Percentiles rank a stretch among this genome's conserved stretches.
Conservation (phyloP, 2,113 vertebrate genomes). For the Silurus glanis region DNA sequence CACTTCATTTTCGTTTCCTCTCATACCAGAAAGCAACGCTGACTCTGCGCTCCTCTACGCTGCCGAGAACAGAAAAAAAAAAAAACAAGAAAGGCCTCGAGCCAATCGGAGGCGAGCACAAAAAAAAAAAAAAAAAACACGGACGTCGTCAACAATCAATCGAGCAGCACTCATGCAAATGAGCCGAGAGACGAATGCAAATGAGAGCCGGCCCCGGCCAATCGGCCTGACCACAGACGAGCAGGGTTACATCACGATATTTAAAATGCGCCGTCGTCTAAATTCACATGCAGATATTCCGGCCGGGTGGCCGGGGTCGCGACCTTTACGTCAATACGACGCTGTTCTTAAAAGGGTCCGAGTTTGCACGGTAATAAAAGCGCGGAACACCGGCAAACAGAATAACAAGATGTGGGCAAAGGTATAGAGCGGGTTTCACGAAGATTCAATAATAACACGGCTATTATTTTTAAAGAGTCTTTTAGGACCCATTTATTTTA, state of each 20-base stretch:
- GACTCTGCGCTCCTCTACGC: neutral
- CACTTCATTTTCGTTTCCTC: slow-evolving; percentile 54
- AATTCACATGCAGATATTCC: neutral
- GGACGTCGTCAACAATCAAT: slow-evolving; percentile 8
- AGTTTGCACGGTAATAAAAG: neutral
- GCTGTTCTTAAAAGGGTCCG: no score
- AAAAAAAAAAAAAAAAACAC: neutral
- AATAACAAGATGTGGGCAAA: neutral
- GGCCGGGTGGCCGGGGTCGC: neutral
- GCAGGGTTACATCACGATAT: neutral
- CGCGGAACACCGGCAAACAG: neutral
- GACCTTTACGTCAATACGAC: no score
- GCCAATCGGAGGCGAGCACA: neutral
- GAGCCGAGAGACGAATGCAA: slow-evolving; percentile 20
- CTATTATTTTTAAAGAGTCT: no score
- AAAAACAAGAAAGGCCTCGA: neutral
- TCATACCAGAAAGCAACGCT: slow-evolving; percentile 30
- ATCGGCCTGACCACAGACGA: neutral
- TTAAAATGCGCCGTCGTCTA: neutral
- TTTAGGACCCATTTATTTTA: no score
- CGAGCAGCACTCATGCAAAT: slow-evolving; percentile 26
- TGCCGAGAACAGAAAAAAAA: slow-evolving; percentile 14
- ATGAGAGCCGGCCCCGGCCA: neutral
- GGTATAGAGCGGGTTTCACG: neutral
- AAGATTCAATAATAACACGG: neutral